These are phyloP conservation scores for Ommatoiulus sabulosus DNA, from an alignment of 2,888 invertebrate species.

Conservation along the genomic window DNA sequence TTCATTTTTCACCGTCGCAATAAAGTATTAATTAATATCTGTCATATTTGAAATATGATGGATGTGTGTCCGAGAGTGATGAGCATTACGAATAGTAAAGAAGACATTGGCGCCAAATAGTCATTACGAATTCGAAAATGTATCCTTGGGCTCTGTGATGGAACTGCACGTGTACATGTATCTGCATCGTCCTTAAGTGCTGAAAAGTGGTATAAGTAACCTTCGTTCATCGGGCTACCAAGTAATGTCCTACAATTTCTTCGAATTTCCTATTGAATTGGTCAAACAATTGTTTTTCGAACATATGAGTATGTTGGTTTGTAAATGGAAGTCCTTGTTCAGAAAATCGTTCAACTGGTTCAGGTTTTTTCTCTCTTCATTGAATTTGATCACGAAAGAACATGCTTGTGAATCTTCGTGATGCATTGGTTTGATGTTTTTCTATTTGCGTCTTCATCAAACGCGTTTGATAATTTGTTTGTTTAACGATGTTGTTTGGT, in stretches of 20 bases:
- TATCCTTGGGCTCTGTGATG: neutral
- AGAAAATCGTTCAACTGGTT: neutral
- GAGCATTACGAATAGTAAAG: neutral
- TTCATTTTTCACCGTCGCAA: neutral
- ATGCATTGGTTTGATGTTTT: too few species aligned
- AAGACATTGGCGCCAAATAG: neutral
- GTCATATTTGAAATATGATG: conserved; percentile 30
- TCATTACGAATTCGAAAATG: neutral
- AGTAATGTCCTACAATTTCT: neutral
- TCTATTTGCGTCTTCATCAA: too few species aligned
- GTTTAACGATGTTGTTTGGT: too few species aligned
- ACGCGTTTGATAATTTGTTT: too few species aligned
- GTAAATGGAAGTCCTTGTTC: neutral
- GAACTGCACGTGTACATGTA: neutral
- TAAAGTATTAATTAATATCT: neutral
- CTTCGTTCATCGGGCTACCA: neutral
- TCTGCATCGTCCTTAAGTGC: too few species aligned
- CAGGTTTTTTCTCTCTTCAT: neutral
- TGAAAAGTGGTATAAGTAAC: neutral
- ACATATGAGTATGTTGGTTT: neutral
- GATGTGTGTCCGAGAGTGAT: neutral
- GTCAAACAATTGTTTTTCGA: neutral
- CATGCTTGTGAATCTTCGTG: too few species aligned
- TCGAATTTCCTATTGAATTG: neutral
- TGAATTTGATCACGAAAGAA: too few species aligned